Conservation (phyloP, 2,797 vertebrate genomes). For the Arnoldichthys spilopterus region DNA sequence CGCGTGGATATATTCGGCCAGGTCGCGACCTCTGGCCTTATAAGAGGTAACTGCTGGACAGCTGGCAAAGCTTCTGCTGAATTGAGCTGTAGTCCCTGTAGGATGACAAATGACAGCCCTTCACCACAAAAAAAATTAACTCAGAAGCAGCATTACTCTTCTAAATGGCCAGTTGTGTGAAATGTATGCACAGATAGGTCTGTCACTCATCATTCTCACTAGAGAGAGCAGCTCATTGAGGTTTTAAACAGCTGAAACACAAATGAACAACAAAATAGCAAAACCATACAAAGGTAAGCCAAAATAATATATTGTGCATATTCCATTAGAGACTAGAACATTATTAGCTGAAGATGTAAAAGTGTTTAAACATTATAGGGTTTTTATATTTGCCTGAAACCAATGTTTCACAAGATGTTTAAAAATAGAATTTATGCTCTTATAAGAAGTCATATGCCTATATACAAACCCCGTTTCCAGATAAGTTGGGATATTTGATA, state of each 20-base stretch:
- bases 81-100: slow-evolving; percentile 70
- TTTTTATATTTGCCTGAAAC: no score
- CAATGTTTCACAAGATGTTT: no score
- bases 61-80: slow-evolving; percentile 64
- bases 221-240: neutral
- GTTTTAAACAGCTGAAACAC: neutral
- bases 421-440: no score
- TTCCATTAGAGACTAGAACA: no score
- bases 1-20: slow-evolving; percentile 60
- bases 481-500: no score
- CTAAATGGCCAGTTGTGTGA: slow-evolving; percentile 69
- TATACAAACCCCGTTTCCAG: no score
- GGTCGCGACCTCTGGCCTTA: slow-evolving; percentile 73
- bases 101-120: slow-evolving; percentile 81
- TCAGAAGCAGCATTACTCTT: slow-evolving; percentile 66
- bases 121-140: slow-evolving; percentile 55
- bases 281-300: neutral
- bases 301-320: neutral
- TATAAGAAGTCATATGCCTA: no score
- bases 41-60: slow-evolving; percentile 57
- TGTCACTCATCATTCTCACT: neutral
- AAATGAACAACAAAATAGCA: neutral
- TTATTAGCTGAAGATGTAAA: no score
- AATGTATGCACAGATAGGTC: neutral
- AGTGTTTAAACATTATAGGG: no score